Base-by-base conservation (phyloP, 2,113 vertebrate species). In the Marcusenius ussheri region DNA sequence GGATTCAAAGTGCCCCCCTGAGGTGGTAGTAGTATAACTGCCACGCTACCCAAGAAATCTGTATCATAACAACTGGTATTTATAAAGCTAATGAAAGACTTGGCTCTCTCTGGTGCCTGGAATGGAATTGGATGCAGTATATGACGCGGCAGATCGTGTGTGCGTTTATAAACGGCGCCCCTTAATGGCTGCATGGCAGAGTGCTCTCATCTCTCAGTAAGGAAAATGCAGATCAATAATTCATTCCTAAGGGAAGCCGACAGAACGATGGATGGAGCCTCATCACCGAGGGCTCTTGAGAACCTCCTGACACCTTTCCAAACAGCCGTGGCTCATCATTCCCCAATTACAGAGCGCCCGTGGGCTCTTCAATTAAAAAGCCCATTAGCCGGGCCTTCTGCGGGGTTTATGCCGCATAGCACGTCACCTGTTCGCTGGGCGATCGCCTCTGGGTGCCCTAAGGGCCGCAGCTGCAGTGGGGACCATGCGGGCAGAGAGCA, bases 31-130 rank as follows among this genome's bases (percentile, higher is more conserved):
- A 11, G 62, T 31, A 27, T 27, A 31, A 31, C 27, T 70, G 62
- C 10, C n/a, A 70, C 13, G 9, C 62, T 31, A 70, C 62, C 62
- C 9, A 70, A 70, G 62, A 31, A 13, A 31, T 31, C 62, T 70
- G 62, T 70, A 70, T 70, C n/a, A 31, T 31, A 11, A 70, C 62
- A 31, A 70, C n/a, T 13, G 62, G n/a, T 31, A 90, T 88, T 92
- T 94, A 93, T 93, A 91, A 93, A 92, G 93, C 91, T 93, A 85
- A 94, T 94, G 92, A 94, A 94, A 91, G 90, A 90, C 51, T 50
- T 87, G 70, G 91, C 93, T 92, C 88, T 92, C 92, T 92, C 92
- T 47, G 45, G 56, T 91, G 91, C 90, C 92, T 77, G 88, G 90
- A 88, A 92, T 87, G 88, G 90, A 89, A 92, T 39, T 46, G 47